Conservation (phyloP, 2,888 invertebrate genomes). For the Hemaris fuciformis region DNA sequence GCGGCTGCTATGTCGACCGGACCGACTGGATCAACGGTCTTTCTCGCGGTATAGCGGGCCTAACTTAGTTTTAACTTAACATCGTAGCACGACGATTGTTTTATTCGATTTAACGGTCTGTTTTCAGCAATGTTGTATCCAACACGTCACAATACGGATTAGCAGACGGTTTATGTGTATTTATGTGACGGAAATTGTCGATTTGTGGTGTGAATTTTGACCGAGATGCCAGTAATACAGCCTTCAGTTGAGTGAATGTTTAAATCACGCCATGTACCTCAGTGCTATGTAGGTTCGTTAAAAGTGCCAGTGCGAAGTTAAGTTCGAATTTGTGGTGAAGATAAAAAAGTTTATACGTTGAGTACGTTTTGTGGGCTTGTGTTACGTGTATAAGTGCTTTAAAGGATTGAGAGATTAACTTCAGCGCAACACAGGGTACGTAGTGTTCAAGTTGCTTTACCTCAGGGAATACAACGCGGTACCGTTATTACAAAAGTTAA, state of each 20-base stretch:
- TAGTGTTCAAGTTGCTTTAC: slow-evolving; percentile 21
- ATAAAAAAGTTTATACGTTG: slow-evolving; percentile 54
- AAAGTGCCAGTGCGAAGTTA: slow-evolving; percentile 72
- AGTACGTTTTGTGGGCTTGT: slow-evolving; percentile 52
- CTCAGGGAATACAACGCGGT: slow-evolving; percentile 3
- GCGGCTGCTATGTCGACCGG: slow-evolving; percentile 66
- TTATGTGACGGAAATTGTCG: slow-evolving; percentile 48
- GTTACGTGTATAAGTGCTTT: slow-evolving; percentile 49
- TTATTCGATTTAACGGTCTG: slow-evolving; percentile 54
- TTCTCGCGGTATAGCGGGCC: slow-evolving; percentile 67
- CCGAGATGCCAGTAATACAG: slow-evolving; percentile 47
- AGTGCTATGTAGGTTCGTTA: slow-evolving; percentile 70
- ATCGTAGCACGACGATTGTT: slow-evolving; percentile 64
- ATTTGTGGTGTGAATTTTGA: slow-evolving; percentile 40
- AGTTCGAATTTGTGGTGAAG: slow-evolving; percentile 70
- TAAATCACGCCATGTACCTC: slow-evolving; percentile 73
- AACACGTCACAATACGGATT: slow-evolving; percentile 59
- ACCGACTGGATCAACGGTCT: slow-evolving; percentile 80
- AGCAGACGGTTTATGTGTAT: slow-evolving; percentile 46
- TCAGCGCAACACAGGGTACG: slow-evolving; percentile 69
- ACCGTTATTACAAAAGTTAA: slow-evolving; percentile 14
- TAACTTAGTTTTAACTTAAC: slow-evolving; percentile 78
- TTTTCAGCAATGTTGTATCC: slow-evolving; percentile 62
- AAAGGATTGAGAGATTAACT: slow-evolving; percentile 64
- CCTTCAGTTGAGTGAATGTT: slow-evolving; percentile 68